Evolutionary conservation across 2,888 invertebrate genomes (phyloP).

Genomic region (Conops quadrifasciatus): DNA sequence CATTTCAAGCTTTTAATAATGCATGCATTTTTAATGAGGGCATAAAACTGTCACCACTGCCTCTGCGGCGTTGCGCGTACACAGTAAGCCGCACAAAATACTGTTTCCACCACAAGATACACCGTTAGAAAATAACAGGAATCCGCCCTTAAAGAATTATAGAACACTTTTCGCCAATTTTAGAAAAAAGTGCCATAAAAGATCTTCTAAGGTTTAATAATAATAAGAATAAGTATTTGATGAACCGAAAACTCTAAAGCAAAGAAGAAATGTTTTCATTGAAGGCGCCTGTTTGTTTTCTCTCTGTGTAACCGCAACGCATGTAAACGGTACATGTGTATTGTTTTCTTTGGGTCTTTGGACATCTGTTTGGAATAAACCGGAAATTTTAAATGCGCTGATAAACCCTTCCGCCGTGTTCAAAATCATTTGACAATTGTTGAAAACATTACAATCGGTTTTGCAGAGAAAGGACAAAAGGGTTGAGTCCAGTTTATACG

Average conservation of each 20-base stretch:
- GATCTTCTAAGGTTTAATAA: no score
- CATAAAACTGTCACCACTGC: background rate
- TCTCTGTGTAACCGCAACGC: background rate
- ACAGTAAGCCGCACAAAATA: no score
- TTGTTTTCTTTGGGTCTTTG: background rate
- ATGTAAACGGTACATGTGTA: background rate
- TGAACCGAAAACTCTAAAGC: no score
- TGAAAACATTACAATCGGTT: background rate
- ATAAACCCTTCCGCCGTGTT: constrained; percentile 4
- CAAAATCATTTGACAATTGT: background rate
- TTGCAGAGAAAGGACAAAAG: background rate
- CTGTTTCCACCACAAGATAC: no score
- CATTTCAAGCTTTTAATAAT: constrained; percentile 10
- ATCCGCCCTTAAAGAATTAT: no score
- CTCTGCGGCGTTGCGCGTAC: background rate
- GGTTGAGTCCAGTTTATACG: background rate
- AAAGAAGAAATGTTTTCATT: no score
- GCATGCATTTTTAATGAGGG: background rate
- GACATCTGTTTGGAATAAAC: constrained; percentile 6
- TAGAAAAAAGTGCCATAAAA: no score
- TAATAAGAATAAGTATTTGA: no score
- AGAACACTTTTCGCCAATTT: no score
- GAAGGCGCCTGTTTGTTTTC: no score
- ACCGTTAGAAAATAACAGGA: no score
- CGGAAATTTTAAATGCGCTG: constrained; percentile 5